Conservation (phyloP, 1,140 invertebrate species). For the Bathynomus jamesi region DNA sequence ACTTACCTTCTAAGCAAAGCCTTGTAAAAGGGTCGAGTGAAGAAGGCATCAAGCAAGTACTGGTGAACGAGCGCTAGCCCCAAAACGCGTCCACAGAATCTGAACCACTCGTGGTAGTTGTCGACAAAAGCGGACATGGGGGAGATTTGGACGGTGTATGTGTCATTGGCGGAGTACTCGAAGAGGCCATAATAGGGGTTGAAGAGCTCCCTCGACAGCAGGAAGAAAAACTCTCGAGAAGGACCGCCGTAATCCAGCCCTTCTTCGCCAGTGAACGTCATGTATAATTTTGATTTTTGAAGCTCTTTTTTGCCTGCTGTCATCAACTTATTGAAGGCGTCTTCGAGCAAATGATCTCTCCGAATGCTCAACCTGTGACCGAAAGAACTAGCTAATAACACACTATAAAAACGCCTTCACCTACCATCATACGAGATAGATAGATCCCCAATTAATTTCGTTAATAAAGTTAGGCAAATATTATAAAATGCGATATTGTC, state of each 20-base stretch:
- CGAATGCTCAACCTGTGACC: slow-evolving; percentile 74
- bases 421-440: no score
- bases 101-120: slow-evolving; percentile 94
- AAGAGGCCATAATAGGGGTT: slow-evolving; percentile 97
- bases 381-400: slow-evolving; percentile 18
- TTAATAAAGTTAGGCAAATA: no score
- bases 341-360: slow-evolving; percentile 85
- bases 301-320: slow-evolving; percentile 89
- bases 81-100: slow-evolving; percentile 87
- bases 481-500: neutral
- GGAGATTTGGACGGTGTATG: slow-evolving; percentile 90
- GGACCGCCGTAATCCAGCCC: slow-evolving; percentile 95
- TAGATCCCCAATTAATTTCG: no score
- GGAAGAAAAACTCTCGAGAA: slow-evolving; percentile 93
- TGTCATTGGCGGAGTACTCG: slow-evolving; percentile 95
- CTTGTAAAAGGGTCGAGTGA: slow-evolving; percentile 94
- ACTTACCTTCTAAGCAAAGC: slow-evolving; percentile 75
- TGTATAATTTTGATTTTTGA: slow-evolving; percentile 88
- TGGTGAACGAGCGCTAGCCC: slow-evolving; percentile 92
- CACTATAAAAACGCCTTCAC: no score
- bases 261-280: slow-evolving; percentile 92
- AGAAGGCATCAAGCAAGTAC: slow-evolving; percentile 92
- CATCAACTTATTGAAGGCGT: slow-evolving; percentile 95
- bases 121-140: slow-evolving; percentile 97
- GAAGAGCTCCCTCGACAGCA: slow-evolving; percentile 89